Base-by-base conservation (phyloP, 2,888 invertebrate genomes). In the Parascotia fuliginaria region DNA sequence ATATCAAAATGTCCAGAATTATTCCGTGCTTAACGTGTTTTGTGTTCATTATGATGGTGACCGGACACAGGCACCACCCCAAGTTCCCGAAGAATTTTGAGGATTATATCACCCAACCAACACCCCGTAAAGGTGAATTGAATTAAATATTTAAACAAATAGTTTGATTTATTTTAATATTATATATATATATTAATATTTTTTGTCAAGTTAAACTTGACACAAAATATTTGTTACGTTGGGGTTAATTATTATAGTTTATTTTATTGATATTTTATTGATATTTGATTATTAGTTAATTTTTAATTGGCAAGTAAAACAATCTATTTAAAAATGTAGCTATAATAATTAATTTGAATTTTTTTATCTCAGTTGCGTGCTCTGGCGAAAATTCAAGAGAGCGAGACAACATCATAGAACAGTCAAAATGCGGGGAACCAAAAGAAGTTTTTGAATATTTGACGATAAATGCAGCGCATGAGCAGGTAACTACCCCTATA, bases 401-500 rank as follows among this genome's bases (percentile, higher is more conserved):
- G 37, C 73, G 89, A 14, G 81, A 81, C 49, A 78, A 79, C 48
- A 72, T 89, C 15, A 87, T 91, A 29, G 77, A 85, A 45, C 78
- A 87, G 44, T 83, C 92, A 9, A 81, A 76, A 54, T 92, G 92
- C 49, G 89, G 91, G 9, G 80, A 77, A 9, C 91, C 92, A 4
- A 87, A 85, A 62, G 89, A 89, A 24, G 85, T 86, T 19, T 91
- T 90, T 71, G 74, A 85, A 9, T 77, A 80, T 42, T 69, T 92
- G 31, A 79, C 80, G 12, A 77, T 80, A 1, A 75, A 77, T 50
- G 79, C 77, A 14, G 79, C 84, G 4, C 83, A 87, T 49, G 80
- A 88, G 61, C 83, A 86, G 85, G 91, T 91, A 79, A 33, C 9
- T 24, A 24, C 7, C 3, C 1, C 4, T 24, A 3, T 7, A 24